phyloP scores from a whole-genome alignment of 2,113 vertebrate genomes.

The Silurus asotus region DNA sequence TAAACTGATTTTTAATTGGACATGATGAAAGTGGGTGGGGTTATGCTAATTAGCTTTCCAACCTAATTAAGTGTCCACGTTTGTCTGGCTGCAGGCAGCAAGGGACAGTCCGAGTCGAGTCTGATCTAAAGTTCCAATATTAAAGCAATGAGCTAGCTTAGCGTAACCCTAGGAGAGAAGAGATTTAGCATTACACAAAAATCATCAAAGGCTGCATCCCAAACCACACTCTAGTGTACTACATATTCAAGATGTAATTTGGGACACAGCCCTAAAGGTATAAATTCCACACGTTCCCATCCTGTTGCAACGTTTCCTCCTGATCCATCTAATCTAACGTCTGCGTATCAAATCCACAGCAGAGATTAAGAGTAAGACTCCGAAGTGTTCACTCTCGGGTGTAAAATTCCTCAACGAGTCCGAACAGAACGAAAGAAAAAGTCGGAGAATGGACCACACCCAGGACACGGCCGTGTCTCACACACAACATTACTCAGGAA shows the following conservation, averaged over 20 bases:
- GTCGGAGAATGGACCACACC: constrained; percentile 63
- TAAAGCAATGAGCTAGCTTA: not conserved
- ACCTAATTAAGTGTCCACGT: too few species aligned
- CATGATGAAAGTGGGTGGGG: not conserved
- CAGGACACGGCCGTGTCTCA: not conserved
- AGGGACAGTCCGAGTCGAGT: too few species aligned
- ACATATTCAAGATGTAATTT: too few species aligned
- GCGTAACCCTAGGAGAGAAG: not conserved
- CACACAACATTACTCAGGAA: not conserved
- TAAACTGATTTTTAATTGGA: not conserved
- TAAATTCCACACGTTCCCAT: constrained; percentile 62
- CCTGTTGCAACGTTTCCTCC: not conserved
- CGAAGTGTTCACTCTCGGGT: constrained; percentile 9
- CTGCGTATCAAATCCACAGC: not conserved
- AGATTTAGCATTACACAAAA: not conserved
- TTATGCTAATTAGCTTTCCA: too few species aligned
- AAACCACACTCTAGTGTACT: too few species aligned
- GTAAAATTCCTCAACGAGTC: constrained; percentile 70
- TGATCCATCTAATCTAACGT: not conserved
- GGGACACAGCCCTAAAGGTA: not conserved
- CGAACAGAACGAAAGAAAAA: constrained; percentile 53
- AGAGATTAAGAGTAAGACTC: not conserved
- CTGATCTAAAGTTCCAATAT: too few species aligned
- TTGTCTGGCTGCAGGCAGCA: too few species aligned
- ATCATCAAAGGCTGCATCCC: too few species aligned